Base-by-base conservation (phyloP, 2,113 vertebrate species). In the Megaceryle torquata region DNA sequence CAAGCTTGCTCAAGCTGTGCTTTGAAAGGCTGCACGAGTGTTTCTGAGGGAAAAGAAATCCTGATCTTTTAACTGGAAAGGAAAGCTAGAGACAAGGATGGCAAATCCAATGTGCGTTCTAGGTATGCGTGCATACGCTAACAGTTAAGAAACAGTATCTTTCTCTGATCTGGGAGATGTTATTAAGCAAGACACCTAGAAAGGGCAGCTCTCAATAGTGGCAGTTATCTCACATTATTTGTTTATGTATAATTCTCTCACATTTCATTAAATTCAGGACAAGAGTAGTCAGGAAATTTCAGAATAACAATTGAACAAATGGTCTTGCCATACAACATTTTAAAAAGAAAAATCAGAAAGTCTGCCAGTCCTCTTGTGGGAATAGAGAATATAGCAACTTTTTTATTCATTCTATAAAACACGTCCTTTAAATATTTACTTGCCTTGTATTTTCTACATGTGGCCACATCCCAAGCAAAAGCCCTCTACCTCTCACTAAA, bases 401-500 rank as follows among this genome's bases (percentile, higher is more conserved):
- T 89, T 91, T 63, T 88, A 87, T 94, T 67, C 60, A 78, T 94
- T 78, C 83, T 81, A 92, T 92, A 93, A 97, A 96, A 93, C 89
- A 88, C 3, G 39, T 68, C 80, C 46, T 92, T 94, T 92, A 94
- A 96, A 95, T 83, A 92, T 92, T 96, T 95, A 95, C 86, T 95
- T 88, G 91, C 20, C 82, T 82, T 92, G 35, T 90, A 81, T 81
- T 96, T 97, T 84, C 63, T 93, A 44, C 82, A 90, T 44, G 60
- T 93, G 93, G 88, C 64, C 80, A 81, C 51, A 68, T 56, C 83
- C 44, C 82, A 86, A 71, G 86, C 64, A 91, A 94, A 91, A 93
- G 41, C 68, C 35, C 46, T 78, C 82, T 80, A 80, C 80, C 54
- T 93, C 92, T 93, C 92, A 86, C 72, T 84, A n/a, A 92, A 93